phyloP scores from a whole-genome alignment of 2,113 vertebrate genomes.

The Otus sunia region DNA sequence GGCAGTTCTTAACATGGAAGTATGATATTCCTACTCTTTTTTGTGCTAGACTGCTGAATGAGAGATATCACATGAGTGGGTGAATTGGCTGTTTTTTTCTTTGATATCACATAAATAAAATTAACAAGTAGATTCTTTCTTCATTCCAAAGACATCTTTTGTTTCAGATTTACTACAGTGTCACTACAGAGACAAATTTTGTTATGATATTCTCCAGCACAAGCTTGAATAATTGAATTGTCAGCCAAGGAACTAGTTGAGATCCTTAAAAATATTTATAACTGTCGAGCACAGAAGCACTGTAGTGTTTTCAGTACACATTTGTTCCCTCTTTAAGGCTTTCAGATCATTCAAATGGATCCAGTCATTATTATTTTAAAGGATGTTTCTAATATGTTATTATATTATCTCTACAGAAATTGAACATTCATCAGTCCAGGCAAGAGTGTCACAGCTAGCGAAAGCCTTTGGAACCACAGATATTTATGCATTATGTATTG shows the following conservation, averaged over 20 bases:
- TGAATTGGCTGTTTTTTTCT: not conserved
- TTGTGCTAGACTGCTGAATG: not conserved
- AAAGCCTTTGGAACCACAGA: not conserved
- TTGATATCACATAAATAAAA: conserved; percentile 26
- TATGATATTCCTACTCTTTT: not conserved
- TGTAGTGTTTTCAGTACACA: not conserved
- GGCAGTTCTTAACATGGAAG: not conserved
- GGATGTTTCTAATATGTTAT: conserved; percentile 22
- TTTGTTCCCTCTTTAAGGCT: conserved; percentile 13
- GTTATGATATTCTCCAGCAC: conserved; percentile 11
- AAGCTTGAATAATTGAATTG: conserved; percentile 44
- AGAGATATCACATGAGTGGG: not conserved
- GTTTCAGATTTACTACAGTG: conserved; percentile 19
- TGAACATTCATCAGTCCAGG: not conserved
- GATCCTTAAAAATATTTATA: conserved; percentile 25
- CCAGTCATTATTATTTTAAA: conserved; percentile 36
- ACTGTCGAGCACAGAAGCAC: not conserved
- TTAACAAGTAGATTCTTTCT: not conserved
- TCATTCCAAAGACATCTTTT: conserved; percentile 10
- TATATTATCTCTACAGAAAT: conserved; percentile 18
- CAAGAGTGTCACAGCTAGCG: not conserved
- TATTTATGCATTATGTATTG: not conserved
- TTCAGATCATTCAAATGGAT: conserved; percentile 20
- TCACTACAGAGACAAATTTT: conserved; percentile 21
- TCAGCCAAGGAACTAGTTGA: not conserved